Conservation (phyloP, 1,140 invertebrate genomes). For the Euwallacea fornicatus region DNA sequence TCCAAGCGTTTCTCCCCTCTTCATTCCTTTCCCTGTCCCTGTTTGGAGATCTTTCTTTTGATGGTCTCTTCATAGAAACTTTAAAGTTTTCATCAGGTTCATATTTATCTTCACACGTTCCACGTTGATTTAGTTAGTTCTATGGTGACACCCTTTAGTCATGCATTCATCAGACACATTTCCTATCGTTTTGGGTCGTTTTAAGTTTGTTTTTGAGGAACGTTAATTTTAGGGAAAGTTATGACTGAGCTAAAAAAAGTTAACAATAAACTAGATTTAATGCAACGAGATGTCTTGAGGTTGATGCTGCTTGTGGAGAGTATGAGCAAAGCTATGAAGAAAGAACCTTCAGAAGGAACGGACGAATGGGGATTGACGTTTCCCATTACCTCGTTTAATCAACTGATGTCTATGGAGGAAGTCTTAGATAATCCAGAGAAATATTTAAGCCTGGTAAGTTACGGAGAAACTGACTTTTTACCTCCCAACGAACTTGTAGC, state of each 20-base stretch:
- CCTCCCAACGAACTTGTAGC: neutral
- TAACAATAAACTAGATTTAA: neutral
- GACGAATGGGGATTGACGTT: conserved; percentile 8
- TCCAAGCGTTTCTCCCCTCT: no score
- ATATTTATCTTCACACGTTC: no score
- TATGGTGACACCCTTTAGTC: no score
- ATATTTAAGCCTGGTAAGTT: conserved; percentile 5
- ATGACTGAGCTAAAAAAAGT: neutral
- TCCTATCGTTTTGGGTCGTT: no score
- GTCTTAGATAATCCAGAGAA: conserved; percentile 5
- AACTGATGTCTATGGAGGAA: neutral
- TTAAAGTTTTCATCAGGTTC: no score
- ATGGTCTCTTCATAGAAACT: no score
- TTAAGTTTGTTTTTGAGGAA: no score
- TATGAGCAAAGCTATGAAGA: neutral
- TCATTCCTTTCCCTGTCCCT: no score
- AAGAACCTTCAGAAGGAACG: neutral
- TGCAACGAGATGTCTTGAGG: neutral
- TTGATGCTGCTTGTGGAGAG: neutral
- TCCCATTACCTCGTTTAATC: conserved; percentile 4
- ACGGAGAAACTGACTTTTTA: neutral
- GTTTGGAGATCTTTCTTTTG: no score
- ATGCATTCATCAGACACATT: no score
- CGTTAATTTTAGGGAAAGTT: neutral
- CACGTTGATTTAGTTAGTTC: no score